phyloP scores from a whole-genome alignment of 1,140 invertebrate genomes.

The Littorina saxatilis region DNA sequence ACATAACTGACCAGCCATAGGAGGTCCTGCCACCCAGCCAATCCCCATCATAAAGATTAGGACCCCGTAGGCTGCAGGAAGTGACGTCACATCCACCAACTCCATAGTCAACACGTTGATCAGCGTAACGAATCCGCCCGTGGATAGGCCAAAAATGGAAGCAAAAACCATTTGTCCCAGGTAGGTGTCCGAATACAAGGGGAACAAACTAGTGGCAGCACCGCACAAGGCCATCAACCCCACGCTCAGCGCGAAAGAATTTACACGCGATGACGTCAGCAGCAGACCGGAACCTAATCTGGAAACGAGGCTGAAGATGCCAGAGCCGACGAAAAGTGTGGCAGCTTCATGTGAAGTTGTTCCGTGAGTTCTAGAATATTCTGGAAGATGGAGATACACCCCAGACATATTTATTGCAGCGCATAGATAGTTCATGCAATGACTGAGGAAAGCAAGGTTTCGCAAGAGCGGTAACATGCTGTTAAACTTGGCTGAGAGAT shows the following conservation, averaged over 20 bases:
- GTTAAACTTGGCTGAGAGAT: too few species aligned
- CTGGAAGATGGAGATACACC: conserved; percentile 11
- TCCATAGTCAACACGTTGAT: conserved; percentile 16
- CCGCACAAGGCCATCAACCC: conserved; percentile 7
- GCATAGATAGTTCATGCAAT: not conserved
- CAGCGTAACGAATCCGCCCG: conserved; percentile 8
- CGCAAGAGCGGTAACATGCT: not conserved
- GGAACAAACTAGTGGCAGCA: not conserved
- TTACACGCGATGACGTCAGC: not conserved
- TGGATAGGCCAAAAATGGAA: not conserved
- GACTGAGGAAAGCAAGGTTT: not conserved
- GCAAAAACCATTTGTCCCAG: conserved; percentile 1
- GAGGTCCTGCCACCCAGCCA: not conserved
- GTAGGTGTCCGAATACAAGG: not conserved
- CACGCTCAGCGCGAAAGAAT: not conserved
- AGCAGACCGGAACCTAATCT: not conserved
- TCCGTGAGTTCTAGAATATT: not conserved
- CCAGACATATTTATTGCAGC: not conserved
- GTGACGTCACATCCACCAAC: not conserved
- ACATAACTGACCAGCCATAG: too few species aligned
- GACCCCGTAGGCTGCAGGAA: not conserved
- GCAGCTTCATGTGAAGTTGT: not conserved
- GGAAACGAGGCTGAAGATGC: conserved; percentile 26
- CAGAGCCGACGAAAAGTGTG: conserved; percentile 1
- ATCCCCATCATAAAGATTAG: not conserved